Base-by-base conservation (phyloP, 2,797 vertebrate species). In the Vespertilio murinus region DNA sequence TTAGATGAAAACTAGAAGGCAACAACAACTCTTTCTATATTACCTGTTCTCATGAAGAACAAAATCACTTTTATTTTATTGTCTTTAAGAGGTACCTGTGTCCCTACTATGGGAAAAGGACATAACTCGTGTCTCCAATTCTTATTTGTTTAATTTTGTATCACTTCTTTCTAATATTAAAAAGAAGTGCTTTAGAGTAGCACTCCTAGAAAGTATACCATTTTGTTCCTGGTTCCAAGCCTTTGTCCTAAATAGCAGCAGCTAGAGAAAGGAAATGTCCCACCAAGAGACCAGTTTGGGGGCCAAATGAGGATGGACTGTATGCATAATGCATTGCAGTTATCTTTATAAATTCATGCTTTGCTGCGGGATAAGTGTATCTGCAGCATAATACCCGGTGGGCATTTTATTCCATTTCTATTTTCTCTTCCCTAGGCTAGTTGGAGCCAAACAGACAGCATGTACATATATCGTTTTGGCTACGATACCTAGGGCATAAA, bases 401-500 rank as follows among this genome's bases (percentile, higher is more conserved):
- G 56, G 17, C 70, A 96, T 75, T 30, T 95, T 94, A 91, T 96
- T 92, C 78, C 83, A 77, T 96, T 92, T 91, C 75, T 84, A 89
- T 90, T 94, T 96, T 67, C 85, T 95, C 93, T 92, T 95, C 91
- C 86, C 59, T 54, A 93, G 71, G 87, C 89, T 92, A 93, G 25
- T 8, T 94, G 52, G 96, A 97, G 87, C 77, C 92, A 96, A 65
- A 79, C 97, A 95, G 90, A 97, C 94, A 95, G 88, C 92, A 92
- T 93, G 90, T 47, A 90, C 94, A 94, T 70, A 94, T 88, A 77
- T 93, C 95, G 56, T 77, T 96, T 94, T 96, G 93, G 96, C 73
- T 96, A 91, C 47, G 87, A 93, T 93, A 97, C 93, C 65, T 79
- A 92, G 73, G n/a, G 95, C 69, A 96, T 97, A 95, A 97, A 97